phyloP scores from a whole-genome alignment of 2,797 vertebrate species.

The Tapirus indicus region DNA sequence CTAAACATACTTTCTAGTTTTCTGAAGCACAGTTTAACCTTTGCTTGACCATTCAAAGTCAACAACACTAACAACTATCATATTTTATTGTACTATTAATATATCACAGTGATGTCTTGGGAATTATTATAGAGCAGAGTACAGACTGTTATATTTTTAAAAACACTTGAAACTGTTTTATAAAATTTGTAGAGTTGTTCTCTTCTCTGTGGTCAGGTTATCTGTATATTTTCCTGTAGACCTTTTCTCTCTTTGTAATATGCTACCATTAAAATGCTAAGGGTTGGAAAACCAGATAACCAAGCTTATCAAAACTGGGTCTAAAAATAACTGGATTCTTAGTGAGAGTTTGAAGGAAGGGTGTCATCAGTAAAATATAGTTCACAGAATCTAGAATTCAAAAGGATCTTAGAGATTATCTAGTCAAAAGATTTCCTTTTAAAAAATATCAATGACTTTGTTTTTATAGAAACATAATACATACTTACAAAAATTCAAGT shows the following conservation, averaged over 20 bases:
- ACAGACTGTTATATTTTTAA: background rate
- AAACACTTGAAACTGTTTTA: conserved; percentile 10
- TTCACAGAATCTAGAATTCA: conserved; percentile 47
- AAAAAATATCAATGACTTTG: conserved; percentile 32
- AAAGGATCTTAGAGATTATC: conserved; percentile 34
- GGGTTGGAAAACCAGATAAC: conserved; percentile 38
- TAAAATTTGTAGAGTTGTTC: conserved; percentile 22
- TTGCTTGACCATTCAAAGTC: conserved; percentile 14
- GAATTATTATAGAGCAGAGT: background rate
- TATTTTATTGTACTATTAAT: background rate
- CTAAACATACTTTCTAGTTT: background rate
- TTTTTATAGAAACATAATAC: conserved; percentile 45
- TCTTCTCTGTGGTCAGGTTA: background rate
- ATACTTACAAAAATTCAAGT: conserved; percentile 45
- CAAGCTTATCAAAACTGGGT: conserved; percentile 44
- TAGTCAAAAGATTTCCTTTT: conserved; percentile 11
- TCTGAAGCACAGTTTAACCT: conserved; percentile 46
- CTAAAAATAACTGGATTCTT: conserved; percentile 45
- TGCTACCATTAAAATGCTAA: conserved; percentile 40
- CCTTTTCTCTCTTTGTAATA: conserved; percentile 3
- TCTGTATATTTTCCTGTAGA: background rate
- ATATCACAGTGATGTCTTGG: background rate
- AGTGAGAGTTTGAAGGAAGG: background rate
- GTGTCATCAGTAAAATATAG: conserved; percentile 30
- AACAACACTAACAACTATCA: conserved; percentile 7